Evolutionary conservation across 2,113 vertebrate genomes (phyloP), one percentile per base, ranked within the genome.

Genomic region (Mormyrus iriodes): DNA sequence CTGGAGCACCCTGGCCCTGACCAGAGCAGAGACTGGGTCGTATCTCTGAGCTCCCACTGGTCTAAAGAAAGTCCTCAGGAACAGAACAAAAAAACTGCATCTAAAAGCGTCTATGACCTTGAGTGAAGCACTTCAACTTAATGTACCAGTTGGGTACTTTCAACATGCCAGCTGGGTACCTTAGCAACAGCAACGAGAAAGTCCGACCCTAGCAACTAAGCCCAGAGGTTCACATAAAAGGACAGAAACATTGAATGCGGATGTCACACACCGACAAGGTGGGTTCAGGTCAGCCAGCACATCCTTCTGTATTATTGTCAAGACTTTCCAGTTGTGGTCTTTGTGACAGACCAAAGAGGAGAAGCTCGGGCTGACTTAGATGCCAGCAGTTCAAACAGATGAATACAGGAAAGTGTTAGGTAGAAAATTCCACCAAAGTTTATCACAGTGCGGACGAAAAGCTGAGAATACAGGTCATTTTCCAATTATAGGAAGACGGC

Each of bases 111-210:
- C 82, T 46, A 13, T n/a, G 39, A 48, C 82, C 82, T 48, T 84
- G 82, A 84, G 82, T 24, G 15, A 44, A 84, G 44, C 82, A 84
- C 82, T 46, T 44, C 44, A 84, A 44, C 82, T 46, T 48, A 84
- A 84, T 46, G 44, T 84, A 9, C 82, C 82, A 84, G 82, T 84
- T 46, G 39, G 39, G 82, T 84, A 46, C 82, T 46, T 84, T 84
- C 42, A 27, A 84, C 44, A 84, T 48, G 21, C 42, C 44, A 12
- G 85, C 85, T 86, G 49, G 48, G 49, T 53, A 8, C 48, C 85
- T 86, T 86, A 52, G 85, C 49, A 52, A 86, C 85, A 9, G 27
- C 85, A 53, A 39, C 35, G 15, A 39, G 69, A 39, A 35, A 79
- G 39, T 79, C 35, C 6, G 39, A 79, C 73, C 73, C 35, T 86